Evolutionary conservation across 2,113 vertebrate genomes (phyloP).

Genomic region (Pelmatolapia mariae): DNA sequence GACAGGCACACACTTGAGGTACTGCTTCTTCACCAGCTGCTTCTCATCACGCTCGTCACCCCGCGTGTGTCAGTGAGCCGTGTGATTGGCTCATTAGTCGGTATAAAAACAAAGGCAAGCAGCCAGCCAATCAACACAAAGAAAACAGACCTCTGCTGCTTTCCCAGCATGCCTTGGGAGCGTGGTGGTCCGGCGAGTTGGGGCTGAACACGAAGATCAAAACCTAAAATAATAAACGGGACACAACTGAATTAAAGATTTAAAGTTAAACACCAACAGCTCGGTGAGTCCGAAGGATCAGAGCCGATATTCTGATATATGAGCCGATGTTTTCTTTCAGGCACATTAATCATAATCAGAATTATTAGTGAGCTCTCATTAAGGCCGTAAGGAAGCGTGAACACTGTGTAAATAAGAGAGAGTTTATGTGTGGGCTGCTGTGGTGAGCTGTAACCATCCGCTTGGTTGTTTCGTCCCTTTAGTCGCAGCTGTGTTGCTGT

Average conservation of each 20-base stretch:
- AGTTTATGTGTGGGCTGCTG: neutral
- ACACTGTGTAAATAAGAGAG: neutral
- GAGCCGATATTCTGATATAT: neutral
- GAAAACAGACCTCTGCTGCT: neutral
- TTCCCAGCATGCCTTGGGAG: neutral
- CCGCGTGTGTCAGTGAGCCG: neutral
- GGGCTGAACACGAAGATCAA: no score
- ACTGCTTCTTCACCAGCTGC: neutral
- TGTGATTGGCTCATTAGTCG: neutral
- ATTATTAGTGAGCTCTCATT: neutral
- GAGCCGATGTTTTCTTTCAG: neutral
- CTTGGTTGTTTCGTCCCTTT: neutral
- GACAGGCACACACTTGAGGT: neutral
- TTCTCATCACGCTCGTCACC: neutral
- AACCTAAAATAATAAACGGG: neutral
- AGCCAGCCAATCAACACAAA: neutral
- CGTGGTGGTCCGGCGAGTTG: accelerated
- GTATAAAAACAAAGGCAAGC: neutral
- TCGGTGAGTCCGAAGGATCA: accelerated
- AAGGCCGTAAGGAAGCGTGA: neutral
- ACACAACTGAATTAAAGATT: neutral
- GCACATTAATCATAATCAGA: neutral
- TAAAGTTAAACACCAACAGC: neutral
- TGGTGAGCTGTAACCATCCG: accelerated
- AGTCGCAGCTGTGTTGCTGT: neutral